Conservation (phyloP, 2,113 vertebrate species). For the Pangasianodon hypophthalmus region DNA sequence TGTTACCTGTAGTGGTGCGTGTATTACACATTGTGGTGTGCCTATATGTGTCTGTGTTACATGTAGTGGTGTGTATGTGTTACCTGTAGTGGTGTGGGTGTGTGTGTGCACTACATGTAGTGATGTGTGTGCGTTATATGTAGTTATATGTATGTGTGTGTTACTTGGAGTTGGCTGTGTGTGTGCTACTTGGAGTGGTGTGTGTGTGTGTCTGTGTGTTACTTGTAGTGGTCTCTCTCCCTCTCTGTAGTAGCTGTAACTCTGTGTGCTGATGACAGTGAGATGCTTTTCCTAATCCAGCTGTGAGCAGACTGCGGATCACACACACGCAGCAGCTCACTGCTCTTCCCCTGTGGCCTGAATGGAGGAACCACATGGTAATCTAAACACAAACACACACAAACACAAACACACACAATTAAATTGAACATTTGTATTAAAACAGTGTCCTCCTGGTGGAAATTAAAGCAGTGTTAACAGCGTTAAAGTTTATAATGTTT, state of each 20-base stretch:
- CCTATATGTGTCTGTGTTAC: background rate
- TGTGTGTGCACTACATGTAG: constrained; percentile 72
- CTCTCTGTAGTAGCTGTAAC: constrained; percentile 55
- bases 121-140: constrained; percentile 57
- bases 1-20: too few relatives aligned
- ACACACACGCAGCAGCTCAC: constrained; percentile 77
- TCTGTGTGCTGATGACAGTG: constrained; percentile 65
- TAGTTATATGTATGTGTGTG: too few relatives aligned
- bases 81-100: background rate
- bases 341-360: constrained; percentile 73
- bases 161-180: too few relatives aligned
- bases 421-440: background rate
- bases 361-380: constrained; percentile 83
- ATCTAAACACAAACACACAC: constrained; percentile 66
- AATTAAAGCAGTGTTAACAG: background rate
- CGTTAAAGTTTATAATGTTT: background rate
- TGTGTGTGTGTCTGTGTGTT: background rate
- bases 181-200: background rate
- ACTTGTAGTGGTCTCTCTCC: constrained; percentile 85
- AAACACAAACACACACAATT: background rate
- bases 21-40: background rate
- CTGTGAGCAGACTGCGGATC: constrained; percentile 68
- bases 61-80: background rate
- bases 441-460: background rate
- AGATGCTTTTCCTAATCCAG: constrained; percentile 78